Percentiles rank a stretch among this genome's conserved stretches.
phyloP scores from a whole-genome alignment of 2,797 vertebrate species.

The Gymnopithys bicolor region DNA sequence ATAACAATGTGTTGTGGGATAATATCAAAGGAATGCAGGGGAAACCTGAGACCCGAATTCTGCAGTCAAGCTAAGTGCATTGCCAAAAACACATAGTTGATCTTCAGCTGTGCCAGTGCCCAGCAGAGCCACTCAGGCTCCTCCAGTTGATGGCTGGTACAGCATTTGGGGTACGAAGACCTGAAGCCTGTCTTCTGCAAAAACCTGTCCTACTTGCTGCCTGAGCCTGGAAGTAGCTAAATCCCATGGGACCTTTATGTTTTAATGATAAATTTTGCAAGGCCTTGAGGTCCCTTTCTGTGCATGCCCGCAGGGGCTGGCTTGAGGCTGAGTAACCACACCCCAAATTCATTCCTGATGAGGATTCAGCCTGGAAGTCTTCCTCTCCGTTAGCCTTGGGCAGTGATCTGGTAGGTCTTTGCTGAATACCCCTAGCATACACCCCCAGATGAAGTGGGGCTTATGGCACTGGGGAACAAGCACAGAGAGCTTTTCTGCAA shows the following conservation, averaged over 20 bases:
- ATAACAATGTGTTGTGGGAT: background rate
- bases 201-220: background rate
- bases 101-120: background rate
- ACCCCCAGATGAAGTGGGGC: too few species aligned
- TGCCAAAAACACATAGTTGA: background rate
- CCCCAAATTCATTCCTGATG: accelerated
- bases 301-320: background rate
- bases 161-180: accelerated
- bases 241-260: background rate
- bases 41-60: slow-evolving; percentile 21
- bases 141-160: background rate
- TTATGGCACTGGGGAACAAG: accelerated
- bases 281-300: background rate
- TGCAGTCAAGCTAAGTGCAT: background rate
- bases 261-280: background rate
- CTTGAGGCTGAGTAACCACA: background rate
- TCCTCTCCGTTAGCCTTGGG: background rate
- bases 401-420: background rate
- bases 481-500: accelerated
- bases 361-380: background rate
- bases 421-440: background rate
- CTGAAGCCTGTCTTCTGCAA: background rate
- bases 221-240: background rate
- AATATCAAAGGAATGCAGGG: slow-evolving; percentile 30
- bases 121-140: background rate